Percentiles rank a stretch among this genome's conserved stretches.
Evolutionary conservation across 2,113 vertebrate genomes (phyloP).

Genomic region (Hepsetus odoe): DNA sequence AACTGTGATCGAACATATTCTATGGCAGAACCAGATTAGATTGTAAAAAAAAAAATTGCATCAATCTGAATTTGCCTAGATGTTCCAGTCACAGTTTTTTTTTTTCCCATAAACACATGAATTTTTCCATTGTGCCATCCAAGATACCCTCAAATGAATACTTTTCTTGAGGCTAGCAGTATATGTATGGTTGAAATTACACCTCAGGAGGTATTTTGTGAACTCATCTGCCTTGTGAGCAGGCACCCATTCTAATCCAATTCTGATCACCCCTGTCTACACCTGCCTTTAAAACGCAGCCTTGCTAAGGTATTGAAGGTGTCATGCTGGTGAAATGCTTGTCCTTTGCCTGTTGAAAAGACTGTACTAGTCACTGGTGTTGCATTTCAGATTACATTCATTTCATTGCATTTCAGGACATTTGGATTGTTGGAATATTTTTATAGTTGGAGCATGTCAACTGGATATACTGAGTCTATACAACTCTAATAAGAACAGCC

Average conservation of each 20-base stretch:
- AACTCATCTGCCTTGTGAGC: neutral
- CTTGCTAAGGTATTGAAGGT: neutral
- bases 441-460: neutral
- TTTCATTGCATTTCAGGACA: neutral
- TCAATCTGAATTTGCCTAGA: too few species aligned
- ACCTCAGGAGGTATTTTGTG: neutral
- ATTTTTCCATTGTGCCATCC: neutral
- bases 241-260: neutral
- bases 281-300: neutral
- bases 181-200: neutral
- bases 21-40: too few species aligned
- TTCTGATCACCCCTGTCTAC: neutral
- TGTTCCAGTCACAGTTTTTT: too few species aligned
- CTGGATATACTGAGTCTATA: neutral
- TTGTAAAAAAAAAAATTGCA: too few species aligned
- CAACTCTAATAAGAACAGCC: too few species aligned
- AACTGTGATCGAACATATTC: too few species aligned
- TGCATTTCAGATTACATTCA: neutral
- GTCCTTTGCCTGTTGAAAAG: neutral
- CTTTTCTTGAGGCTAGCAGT: neutral
- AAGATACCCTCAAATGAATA: neutral
- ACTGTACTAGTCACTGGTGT: neutral
- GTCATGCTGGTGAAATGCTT: neutral
- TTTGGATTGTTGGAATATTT: neutral
- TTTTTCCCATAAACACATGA: too few species aligned